phyloP scores from a whole-genome alignment of 1,140 invertebrate genomes.

The Probaryconus sp. region DNA sequence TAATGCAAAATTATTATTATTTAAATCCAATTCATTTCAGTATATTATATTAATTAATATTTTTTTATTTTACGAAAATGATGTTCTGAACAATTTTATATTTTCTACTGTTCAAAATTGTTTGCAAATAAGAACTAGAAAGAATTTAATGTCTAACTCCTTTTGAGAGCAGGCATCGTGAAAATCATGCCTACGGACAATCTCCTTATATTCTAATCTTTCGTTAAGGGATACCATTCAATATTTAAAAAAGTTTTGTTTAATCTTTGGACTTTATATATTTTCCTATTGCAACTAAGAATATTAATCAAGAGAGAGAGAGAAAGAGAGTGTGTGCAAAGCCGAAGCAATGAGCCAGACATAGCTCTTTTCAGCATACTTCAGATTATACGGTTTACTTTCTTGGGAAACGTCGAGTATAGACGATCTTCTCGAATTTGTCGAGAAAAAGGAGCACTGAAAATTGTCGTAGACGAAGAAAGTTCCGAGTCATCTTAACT shows the following conservation, averaged over 20 bases:
- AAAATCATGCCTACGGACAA: constrained; percentile 10
- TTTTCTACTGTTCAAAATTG: no score
- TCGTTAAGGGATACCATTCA: constrained; percentile 6
- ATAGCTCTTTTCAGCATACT: constrained; percentile 11
- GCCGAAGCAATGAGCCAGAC: constrained; percentile 27
- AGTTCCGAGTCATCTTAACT: constrained; percentile 50
- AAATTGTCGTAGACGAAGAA: constrained; percentile 36
- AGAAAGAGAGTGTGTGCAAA: constrained; percentile 6
- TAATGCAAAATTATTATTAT: no score
- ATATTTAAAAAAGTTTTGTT: constrained; percentile 41
- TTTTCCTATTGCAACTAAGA: constrained; percentile 27
- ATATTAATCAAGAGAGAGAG: constrained; percentile 26
- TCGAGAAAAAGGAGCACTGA: constrained; percentile 33
- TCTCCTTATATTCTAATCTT: constrained; percentile 32
- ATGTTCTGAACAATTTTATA: no score
- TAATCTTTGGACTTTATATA: constrained; percentile 8
- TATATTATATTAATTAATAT: no score
- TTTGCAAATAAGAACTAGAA: no score
- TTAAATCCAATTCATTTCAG: no score
- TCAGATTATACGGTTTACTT: constrained; percentile 43
- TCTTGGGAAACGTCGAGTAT: constrained; percentile 10
- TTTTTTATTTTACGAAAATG: no score
- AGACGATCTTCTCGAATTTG: constrained; percentile 37
- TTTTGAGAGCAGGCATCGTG: constrained; percentile 3
- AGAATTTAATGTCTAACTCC: no score